A percentile compares a stretch with the other conserved stretches of the same genome.
These are phyloP conservation scores for Lepidostoma basale DNA, from an alignment of 1,140 invertebrate genomes.

Conservation along the genomic window DNA sequence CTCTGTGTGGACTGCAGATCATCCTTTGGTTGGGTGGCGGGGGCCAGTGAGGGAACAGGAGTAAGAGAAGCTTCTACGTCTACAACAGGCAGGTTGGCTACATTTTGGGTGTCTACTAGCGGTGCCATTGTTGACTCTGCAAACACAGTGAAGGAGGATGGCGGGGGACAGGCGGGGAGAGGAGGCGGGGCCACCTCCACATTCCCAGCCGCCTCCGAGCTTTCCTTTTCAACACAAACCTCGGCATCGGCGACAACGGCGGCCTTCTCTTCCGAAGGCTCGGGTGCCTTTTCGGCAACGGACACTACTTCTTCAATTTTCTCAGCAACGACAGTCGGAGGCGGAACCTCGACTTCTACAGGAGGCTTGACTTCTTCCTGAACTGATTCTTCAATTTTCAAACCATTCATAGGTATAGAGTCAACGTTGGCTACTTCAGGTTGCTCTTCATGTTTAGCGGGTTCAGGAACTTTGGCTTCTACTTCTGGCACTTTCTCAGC, in stretches of 20 bases:
- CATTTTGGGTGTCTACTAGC: conserved; percentile 53
- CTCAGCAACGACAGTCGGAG: conserved; percentile 49
- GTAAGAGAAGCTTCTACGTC: conserved; percentile 39
- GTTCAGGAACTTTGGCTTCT: conserved; percentile 42
- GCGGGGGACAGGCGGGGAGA: conserved; percentile 59
- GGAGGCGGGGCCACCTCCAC: conserved; percentile 58
- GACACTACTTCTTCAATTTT: conserved; percentile 51
- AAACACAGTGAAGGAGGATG: conserved; percentile 60
- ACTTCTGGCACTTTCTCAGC: conserved; percentile 49
- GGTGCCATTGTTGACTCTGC: conserved; percentile 61
- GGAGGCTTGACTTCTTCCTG: conserved; percentile 47
- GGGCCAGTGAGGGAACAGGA: conserved; percentile 46
- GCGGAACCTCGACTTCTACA: conserved; percentile 42
- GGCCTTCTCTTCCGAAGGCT: conserved; percentile 51
- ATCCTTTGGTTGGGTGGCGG: conserved; percentile 46
- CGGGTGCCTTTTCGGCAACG: conserved; percentile 51
- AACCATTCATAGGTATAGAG: conserved; percentile 55
- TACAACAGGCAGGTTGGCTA: conserved; percentile 33
- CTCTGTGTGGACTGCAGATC: conserved; percentile 44
- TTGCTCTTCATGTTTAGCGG: conserved; percentile 9
- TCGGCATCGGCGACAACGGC: conserved; percentile 57
- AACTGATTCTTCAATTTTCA: conserved; percentile 54
- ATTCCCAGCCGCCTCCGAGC: conserved; percentile 51
- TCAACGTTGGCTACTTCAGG: conserved; percentile 39
- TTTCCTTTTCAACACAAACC: conserved; percentile 60